A percentile compares a stretch with the other conserved stretches of the same genome.
phyloP scores from a whole-genome alignment of 2,888 invertebrate species.

The Fissipunctia ypsillon region DNA sequence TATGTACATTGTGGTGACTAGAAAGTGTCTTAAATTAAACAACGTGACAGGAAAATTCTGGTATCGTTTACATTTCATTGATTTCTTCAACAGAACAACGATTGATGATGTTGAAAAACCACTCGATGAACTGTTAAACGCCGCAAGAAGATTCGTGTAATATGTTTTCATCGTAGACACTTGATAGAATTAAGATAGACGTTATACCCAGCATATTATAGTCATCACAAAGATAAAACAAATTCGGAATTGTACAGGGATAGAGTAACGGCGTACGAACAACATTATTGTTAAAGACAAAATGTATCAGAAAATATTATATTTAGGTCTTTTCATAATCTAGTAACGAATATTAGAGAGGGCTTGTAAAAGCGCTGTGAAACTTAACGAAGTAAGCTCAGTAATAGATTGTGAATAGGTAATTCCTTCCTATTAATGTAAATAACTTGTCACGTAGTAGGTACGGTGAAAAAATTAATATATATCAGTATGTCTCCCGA shows the following conservation, averaged over 20 bases:
- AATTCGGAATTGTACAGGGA: slow-evolving; percentile 91
- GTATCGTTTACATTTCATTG: slow-evolving; percentile 49
- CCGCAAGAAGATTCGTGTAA: slow-evolving; percentile 24
- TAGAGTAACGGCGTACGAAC: slow-evolving; percentile 80
- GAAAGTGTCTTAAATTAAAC: slow-evolving; percentile 61
- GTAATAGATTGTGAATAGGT: slow-evolving; percentile 85
- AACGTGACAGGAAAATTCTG: slow-evolving; percentile 25
- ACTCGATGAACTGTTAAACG: slow-evolving; percentile 43
- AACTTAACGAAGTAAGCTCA: slow-evolving; percentile 85
- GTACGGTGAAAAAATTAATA: slow-evolving; percentile 87
- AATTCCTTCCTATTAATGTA: slow-evolving; percentile 84
- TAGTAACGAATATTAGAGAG: slow-evolving; percentile 73
- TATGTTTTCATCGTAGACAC: slow-evolving; percentile 40
- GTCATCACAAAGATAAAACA: slow-evolving; percentile 76
- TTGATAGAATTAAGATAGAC: slow-evolving; percentile 62
- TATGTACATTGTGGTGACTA: slow-evolving; percentile 82
- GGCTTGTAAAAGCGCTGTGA: slow-evolving; percentile 86
- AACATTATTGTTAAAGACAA: slow-evolving; percentile 71
- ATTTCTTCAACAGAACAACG: slow-evolving; percentile 32
- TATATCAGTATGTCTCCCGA: slow-evolving; percentile 87
- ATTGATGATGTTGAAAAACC: slow-evolving; percentile 28
- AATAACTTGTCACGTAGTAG: slow-evolving; percentile 83
- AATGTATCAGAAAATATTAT: slow-evolving; percentile 74
- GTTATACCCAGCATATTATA: slow-evolving; percentile 65
- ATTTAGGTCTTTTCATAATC: slow-evolving; percentile 73